Evolutionary conservation across 2,113 vertebrate species (phyloP), one percentile per base, ranked within the genome.

Genomic region (Ardeotis arabs): DNA sequence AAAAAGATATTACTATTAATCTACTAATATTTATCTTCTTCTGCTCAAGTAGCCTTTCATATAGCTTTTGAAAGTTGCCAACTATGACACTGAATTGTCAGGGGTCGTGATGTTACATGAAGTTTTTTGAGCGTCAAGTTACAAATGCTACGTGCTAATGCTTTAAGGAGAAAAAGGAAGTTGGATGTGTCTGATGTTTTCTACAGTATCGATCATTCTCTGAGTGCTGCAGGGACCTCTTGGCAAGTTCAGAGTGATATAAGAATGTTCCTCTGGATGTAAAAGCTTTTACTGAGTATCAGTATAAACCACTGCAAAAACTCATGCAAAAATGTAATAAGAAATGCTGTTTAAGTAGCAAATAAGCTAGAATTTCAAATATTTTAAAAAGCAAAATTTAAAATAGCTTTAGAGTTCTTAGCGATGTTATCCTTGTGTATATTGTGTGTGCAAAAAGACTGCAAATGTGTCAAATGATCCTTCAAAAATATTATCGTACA

Each of bases 111-210:
- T 21, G 33, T 63, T 37, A 25, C 31, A n/a, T 2, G 2, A 67
- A 53, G 15, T 24, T 41, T 41, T 88, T 58, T 37, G 18, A 68
- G 33, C 67, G 29, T 91, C 56, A 37, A 25, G 44, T 87, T 68
- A 17, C 11, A 14, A 7, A 11, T 0, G 3, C 20, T 60, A 0
- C 3, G 1, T 88, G 75, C 21, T 70, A 50, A 41, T 39, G 18
- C n/a, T 69, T 58, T 58, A 39, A 74, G 49, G 37, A 68, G 50
- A 33, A 69, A 63, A 74, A 41, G 23, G 63, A 74, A 70, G 23
- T 22, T 39, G 28, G 62, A 31, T 45, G 20, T 47, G 33, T 37
- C 62, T 84, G 59, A 35, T 79, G 35, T 67, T 73, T 83, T 91
- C 18, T n/a, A 8, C 21, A 47, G 24, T 49, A 58, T 85, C 3